These are phyloP conservation scores for Coelopa frigida DNA, from an alignment of 1,140 invertebrate genomes.

Conservation along the genomic window DNA sequence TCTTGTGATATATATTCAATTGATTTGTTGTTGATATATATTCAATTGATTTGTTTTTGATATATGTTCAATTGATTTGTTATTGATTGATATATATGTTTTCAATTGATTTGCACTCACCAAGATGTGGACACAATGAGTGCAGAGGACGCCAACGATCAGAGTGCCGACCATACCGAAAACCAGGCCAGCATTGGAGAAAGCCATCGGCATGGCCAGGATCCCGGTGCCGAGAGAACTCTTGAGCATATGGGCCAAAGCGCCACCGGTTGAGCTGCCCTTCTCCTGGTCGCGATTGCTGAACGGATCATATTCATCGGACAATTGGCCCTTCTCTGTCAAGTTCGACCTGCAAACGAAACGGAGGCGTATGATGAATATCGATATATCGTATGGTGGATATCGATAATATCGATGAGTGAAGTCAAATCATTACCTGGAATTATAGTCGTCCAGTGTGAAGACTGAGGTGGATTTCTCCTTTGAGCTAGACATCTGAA, in stretches of 20 bases:
- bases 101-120: slow-evolving; percentile 47
- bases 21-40: neutral
- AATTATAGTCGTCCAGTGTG: slow-evolving; percentile 31
- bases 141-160: slow-evolving; percentile 64
- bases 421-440: slow-evolving; percentile 22
- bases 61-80: neutral
- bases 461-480: slow-evolving; percentile 18
- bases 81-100: neutral
- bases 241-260: slow-evolving; percentile 70
- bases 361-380: slow-evolving; percentile 1
- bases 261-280: slow-evolving; percentile 60
- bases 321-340: slow-evolving; percentile 31
- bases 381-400: neutral
- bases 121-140: slow-evolving; percentile 71
- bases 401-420: neutral
- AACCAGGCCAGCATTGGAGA: slow-evolving; percentile 69
- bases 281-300: slow-evolving; percentile 60
- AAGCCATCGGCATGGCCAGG: slow-evolving; percentile 78
- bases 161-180: slow-evolving; percentile 64
- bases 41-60: neutral
- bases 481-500: slow-evolving; percentile 10
- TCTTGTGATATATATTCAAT: neutral
- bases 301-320: slow-evolving; percentile 54
- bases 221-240: slow-evolving; percentile 81
- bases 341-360: slow-evolving; percentile 25